Evolutionary conservation across 1,140 invertebrate genomes (phyloP), one percentile per base, ranked within the genome.

Genomic region (Pentalonia nigronervosa): DNA sequence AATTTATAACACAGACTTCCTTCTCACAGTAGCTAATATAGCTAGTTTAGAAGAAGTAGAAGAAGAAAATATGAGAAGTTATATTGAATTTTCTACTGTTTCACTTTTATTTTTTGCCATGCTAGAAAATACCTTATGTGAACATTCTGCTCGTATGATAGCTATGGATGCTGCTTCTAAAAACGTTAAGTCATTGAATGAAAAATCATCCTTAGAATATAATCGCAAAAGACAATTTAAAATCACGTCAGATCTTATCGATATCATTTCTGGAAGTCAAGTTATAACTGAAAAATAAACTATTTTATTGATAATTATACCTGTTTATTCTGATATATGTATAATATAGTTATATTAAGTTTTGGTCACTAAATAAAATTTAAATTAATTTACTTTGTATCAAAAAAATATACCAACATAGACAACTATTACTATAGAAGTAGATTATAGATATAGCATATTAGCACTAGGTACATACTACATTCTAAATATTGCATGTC

Each of bases 31-130:
- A 36, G 48, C 76, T 36, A 76, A 92, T 34, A 92, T 92, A 25
- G 67, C 91, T 36, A 84, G 76, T 45, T 92, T 92, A 92, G 91
- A 92, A n/a, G 91, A 92, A 83, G n/a, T 92, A 83, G 91, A 92
- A 83, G 91, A 92, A 84, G 76, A 92, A 84, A 34, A 41, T 81
- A 36, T 92, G 47, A 92, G 76, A 48, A 84, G 91, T 25, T 92
- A 92, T 36, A 84, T 92, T 36, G 76, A 92, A 84, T 92, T 92
- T 84, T 92, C 91, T 53, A 92, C 91, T n/a, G 76, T 92, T 84
- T 92, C 91, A 17, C n/a, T 92, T 41, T 83, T 92, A 53, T 92
- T 83, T 84, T 92, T 83, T 50, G 91, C 91, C 47, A 84, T 92
- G 91, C 45, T 84, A 53, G 91, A 92, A 92, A 92, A 92, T 36